A percentile compares a stretch with the other conserved stretches of the same genome.
phyloP scores from a whole-genome alignment of 2,888 invertebrate genomes.

The Danaus chrysippus region DNA sequence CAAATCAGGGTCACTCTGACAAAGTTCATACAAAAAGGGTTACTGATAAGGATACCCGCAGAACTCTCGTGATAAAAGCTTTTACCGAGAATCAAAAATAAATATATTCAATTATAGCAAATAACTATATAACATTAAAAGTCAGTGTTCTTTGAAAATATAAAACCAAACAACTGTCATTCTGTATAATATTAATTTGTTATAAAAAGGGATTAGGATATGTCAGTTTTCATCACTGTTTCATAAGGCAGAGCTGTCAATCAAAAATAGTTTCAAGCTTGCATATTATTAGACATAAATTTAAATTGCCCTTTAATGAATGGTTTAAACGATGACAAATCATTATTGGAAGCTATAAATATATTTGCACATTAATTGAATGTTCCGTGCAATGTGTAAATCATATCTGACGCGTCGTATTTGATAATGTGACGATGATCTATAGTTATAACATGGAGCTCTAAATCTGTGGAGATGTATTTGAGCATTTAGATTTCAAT shows the following conservation, averaged over 20 bases:
- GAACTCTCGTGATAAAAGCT: slow-evolving; percentile 28
- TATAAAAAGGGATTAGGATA: slow-evolving; percentile 52
- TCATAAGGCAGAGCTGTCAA: slow-evolving; percentile 26
- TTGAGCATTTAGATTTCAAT: not conserved
- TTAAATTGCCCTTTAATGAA: not conserved
- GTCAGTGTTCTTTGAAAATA: not conserved
- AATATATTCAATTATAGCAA: not conserved
- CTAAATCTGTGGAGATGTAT: not conserved
- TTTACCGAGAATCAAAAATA: slow-evolving; percentile 7
- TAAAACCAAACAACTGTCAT: not conserved
- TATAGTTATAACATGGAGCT: not conserved
- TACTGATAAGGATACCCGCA: slow-evolving; percentile 37
- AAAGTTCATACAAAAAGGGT: slow-evolving; percentile 36
- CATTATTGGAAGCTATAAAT: not conserved
- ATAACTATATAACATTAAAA: not conserved
- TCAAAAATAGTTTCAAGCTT: slow-evolving; percentile 26
- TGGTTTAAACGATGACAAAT: not conserved
- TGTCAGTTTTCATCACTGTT: slow-evolving; percentile 52
- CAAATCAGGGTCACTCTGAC: slow-evolving; percentile 52
- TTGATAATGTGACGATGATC: slow-evolving; percentile 3
- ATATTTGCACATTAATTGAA: slow-evolving; percentile 5
- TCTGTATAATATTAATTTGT: slow-evolving; percentile 26
- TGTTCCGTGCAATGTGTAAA: slow-evolving; percentile 4
- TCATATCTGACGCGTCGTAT: not conserved
- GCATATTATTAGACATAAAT: not conserved